Evolutionary conservation across 2,797 vertebrate species (phyloP).

Genomic region (Dicrostonyx torquatus): DNA sequence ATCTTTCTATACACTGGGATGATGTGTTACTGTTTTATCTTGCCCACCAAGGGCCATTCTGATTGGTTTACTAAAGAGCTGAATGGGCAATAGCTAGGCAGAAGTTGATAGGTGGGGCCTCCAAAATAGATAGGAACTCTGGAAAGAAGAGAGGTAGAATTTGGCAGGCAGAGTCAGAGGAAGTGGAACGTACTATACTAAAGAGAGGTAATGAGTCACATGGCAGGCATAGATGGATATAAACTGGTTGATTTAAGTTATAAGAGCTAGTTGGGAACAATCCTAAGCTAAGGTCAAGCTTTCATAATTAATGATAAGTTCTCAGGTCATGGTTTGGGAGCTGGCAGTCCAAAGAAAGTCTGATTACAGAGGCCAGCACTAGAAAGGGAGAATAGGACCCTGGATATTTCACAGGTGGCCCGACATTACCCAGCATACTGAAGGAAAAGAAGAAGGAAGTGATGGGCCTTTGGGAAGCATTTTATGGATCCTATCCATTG

Average conservation of each 20-base stretch:
- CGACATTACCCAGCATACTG: background rate
- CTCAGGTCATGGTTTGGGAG: background rate
- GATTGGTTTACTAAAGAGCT: background rate
- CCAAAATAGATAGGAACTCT: background rate
- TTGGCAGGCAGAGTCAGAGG: too few relatives aligned
- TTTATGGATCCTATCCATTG: background rate
- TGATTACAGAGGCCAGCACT: background rate
- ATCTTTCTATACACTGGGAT: background rate
- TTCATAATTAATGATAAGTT: background rate
- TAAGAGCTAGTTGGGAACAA: background rate
- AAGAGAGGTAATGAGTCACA: too few relatives aligned
- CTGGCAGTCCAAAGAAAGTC: background rate
- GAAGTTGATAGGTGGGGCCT: background rate
- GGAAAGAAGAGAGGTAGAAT: background rate
- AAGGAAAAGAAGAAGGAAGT: conserved; percentile 2
- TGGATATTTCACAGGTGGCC: background rate
- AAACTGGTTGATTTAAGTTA: background rate
- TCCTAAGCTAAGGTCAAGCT: background rate
- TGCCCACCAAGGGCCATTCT: background rate
- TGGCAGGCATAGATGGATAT: too few relatives aligned
- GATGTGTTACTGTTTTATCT: background rate
- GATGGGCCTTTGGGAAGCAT: background rate
- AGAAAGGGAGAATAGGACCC: background rate
- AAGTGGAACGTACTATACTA: too few relatives aligned
- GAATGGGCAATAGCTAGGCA: background rate